These are phyloP conservation scores for Climacteris rufus DNA, from an alignment of 2,113 vertebrate genomes.

Conservation along the genomic window DNA sequence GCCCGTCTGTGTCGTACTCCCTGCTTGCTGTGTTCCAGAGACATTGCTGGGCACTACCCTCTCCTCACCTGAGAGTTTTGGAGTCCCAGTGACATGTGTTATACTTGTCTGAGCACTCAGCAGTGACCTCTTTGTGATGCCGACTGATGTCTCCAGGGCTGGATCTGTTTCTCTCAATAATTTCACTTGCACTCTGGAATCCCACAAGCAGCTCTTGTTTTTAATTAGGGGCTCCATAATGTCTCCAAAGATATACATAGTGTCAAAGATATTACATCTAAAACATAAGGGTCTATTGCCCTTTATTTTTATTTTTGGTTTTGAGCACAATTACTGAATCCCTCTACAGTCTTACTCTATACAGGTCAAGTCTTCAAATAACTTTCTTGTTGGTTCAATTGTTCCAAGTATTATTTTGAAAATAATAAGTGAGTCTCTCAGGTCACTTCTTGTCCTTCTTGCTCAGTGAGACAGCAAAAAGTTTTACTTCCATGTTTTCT, in stretches of 20 bases:
- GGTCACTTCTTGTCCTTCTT: not conserved
- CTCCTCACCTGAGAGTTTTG: not conserved
- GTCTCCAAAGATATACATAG: not conserved
- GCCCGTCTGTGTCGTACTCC: not conserved
- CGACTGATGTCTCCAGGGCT: slow-evolving; percentile 14
- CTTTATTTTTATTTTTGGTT: not conserved
- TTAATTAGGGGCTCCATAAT: not conserved
- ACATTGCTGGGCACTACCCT: not conserved
- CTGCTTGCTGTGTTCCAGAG: not conserved
- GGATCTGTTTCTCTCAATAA: not conserved
- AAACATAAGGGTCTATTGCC: not conserved
- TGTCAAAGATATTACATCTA: not conserved
- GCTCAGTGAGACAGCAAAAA: not conserved
- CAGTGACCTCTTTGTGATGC: not conserved
- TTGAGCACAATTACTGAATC: not conserved
- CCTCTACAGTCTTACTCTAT: not conserved
- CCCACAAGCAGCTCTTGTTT: not conserved
- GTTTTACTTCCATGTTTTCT: not conserved
- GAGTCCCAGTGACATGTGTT: slow-evolving; percentile 11
- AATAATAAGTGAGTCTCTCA: not conserved
- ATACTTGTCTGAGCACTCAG: not conserved
- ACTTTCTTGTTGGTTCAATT: not conserved
- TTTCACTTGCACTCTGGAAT: not conserved
- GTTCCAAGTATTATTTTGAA: slow-evolving; percentile 2
- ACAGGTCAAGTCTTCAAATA: slow-evolving; percentile 1